phyloP scores from a whole-genome alignment of 2,797 vertebrate genomes.

The Fratercula arctica region DNA sequence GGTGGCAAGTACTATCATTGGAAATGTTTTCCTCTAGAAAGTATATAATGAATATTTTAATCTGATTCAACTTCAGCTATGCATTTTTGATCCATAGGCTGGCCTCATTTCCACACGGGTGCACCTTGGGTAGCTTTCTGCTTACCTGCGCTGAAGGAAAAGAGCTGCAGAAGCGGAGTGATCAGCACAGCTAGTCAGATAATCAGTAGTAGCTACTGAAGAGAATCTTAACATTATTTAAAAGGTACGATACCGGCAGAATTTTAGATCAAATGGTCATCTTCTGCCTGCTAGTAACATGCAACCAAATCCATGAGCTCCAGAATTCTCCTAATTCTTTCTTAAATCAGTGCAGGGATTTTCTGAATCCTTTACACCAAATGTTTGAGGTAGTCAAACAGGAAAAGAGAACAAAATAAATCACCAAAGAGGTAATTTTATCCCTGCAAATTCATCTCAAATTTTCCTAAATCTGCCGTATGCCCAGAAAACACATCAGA shows the following conservation, averaged over 20 bases:
- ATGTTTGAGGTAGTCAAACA: not conserved
- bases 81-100: not conserved
- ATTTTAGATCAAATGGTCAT: not conserved
- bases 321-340: not conserved
- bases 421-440: not conserved
- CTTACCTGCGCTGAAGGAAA: not conserved
- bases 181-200: not conserved
- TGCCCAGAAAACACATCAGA: not conserved
- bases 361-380: not conserved
- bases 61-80: not conserved
- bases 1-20: not conserved
- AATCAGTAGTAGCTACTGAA: not conserved
- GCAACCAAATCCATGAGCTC: not conserved
- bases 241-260: not conserved
- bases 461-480: not conserved
- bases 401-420: not conserved
- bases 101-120: not conserved
- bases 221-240: not conserved
- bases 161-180: not conserved
- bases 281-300: not conserved
- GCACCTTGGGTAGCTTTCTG: not conserved
- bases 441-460: not conserved
- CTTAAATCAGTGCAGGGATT: not conserved
- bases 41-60: not conserved
- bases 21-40: not conserved